Evolutionary conservation across 2,797 vertebrate species (phyloP), one percentile per base, ranked within the genome.

Genomic region (Enoplosus armatus): DNA sequence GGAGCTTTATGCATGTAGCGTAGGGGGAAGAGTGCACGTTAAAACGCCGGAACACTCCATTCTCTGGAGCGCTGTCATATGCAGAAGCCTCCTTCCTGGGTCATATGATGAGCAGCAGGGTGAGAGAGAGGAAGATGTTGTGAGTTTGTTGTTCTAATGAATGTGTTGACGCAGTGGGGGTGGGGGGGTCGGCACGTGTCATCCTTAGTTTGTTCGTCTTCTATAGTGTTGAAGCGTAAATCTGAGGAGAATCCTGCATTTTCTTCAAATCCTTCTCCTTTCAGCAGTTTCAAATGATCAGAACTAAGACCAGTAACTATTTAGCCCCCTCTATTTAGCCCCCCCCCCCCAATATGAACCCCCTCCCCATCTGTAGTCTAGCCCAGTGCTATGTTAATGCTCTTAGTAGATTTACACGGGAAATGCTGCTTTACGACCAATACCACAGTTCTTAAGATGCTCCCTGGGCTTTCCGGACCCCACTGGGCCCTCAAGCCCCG

Each of bases 11-110:
- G 54, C 45, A 54, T 51, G 73, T 75, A 41, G 85, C 3, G 77
- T 72, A 58, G 73, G 75, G 69, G 81, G 80, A 83, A 83, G 80
- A 89, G 76, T 71, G 80, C 75, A 66, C 7, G 64, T 72, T 77
- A 68, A 78, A 77, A 62, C 20, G 41, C 73, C 70, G 79, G 72
- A 86, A 87, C 87, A 75, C 76, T 90, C 85, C 85, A 85, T 94
- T 91, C 91, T 93, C 91, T 85, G 87, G 77, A 91, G 89, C 82
- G 47, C 26, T 92, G 88, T 95, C 92, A 92, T 92, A 89, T 90
- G 90, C 89, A 79, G 66, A 56, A 61, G 60, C 55, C 79, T 74
- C 77, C 71, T 45, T 66, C 75, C 59, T 41, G 60, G 74, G 90
- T 95, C 94, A 94, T 92, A 90, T 94, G 94, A 94, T 85, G 55